Conservation (phyloP, 1,140 invertebrate genomes). For the Pogonomyrmex californicus region DNA sequence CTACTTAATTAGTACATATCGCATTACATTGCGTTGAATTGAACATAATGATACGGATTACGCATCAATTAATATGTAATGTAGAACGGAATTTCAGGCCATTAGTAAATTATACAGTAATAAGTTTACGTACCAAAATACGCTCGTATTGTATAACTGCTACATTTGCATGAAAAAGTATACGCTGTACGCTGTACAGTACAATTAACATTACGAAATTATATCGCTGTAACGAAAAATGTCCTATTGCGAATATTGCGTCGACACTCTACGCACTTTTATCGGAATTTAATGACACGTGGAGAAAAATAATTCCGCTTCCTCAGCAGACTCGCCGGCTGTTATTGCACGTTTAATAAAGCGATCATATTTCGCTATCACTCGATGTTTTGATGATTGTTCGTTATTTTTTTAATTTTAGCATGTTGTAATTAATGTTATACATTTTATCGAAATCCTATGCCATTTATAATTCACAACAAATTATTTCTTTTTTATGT, state of each 20-base stretch:
- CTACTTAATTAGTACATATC: not conserved
- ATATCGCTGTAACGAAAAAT: slow-evolving; percentile 4
- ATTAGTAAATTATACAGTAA: not conserved
- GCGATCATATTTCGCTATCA: not conserved
- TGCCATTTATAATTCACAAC: not conserved
- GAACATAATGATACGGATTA: slow-evolving; percentile 9
- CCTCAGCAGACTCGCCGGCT: not conserved
- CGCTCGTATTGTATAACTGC: not conserved
- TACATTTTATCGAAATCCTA: not conserved
- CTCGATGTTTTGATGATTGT: not conserved
- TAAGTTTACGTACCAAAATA: not conserved
- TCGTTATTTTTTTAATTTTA: not conserved
- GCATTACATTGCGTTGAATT: not conserved
- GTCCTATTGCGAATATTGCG: not conserved
- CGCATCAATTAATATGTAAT: slow-evolving; percentile 1
- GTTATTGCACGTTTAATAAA: slow-evolving; percentile 3
- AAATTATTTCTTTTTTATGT: not conserved
- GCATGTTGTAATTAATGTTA: not conserved
- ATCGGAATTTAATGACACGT: slow-evolving; percentile 38
- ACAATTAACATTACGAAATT: slow-evolving; percentile 28
- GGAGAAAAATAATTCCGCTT: slow-evolving; percentile 12
- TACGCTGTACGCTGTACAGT: not conserved
- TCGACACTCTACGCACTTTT: not conserved
- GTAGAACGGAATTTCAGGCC: not conserved
- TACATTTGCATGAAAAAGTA: not conserved